Conservation (phyloP, 1,140 invertebrate genomes). For the Matsumurasca onukii region DNA sequence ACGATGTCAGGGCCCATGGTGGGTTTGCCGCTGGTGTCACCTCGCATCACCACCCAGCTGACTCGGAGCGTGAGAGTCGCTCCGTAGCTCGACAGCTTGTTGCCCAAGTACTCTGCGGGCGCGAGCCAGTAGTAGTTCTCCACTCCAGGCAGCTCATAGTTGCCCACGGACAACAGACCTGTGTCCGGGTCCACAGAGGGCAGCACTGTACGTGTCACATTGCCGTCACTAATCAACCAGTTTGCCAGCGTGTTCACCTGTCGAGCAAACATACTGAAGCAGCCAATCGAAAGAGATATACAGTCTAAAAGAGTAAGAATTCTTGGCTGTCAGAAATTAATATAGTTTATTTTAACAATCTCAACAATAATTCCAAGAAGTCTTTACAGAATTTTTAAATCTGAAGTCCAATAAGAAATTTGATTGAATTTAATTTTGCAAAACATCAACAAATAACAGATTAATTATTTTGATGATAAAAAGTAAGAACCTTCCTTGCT, state of each 20-base stretch:
- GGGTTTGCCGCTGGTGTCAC: constrained; percentile 83
- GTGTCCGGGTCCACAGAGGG: constrained; percentile 56
- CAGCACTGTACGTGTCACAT: constrained; percentile 51
- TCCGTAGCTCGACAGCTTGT: constrained; percentile 81
- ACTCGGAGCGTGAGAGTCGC: constrained; percentile 74
- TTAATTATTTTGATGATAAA: too few species aligned
- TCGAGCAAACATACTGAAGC: too few species aligned
- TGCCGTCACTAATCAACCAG: constrained; percentile 65
- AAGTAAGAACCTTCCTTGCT: too few species aligned
- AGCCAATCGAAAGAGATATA: too few species aligned
- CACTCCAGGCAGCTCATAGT: constrained; percentile 65
- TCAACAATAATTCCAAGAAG: too few species aligned
- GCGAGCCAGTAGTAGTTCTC: constrained; percentile 89
- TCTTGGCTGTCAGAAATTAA: too few species aligned
- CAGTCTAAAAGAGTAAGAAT: too few species aligned
- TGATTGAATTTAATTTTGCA: too few species aligned
- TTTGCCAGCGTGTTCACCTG: constrained; percentile 59
- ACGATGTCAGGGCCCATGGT: constrained; percentile 85
- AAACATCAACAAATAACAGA: too few species aligned
- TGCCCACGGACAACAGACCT: constrained; percentile 58
- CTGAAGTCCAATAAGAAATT: too few species aligned
- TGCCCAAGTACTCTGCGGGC: constrained; percentile 70
- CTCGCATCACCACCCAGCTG: constrained; percentile 82
- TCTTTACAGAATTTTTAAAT: too few species aligned
- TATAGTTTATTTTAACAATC: too few species aligned